phyloP scores from a whole-genome alignment of 53 echinoderm and acorn worm species.

The Hippasteria phrygiana region DNA sequence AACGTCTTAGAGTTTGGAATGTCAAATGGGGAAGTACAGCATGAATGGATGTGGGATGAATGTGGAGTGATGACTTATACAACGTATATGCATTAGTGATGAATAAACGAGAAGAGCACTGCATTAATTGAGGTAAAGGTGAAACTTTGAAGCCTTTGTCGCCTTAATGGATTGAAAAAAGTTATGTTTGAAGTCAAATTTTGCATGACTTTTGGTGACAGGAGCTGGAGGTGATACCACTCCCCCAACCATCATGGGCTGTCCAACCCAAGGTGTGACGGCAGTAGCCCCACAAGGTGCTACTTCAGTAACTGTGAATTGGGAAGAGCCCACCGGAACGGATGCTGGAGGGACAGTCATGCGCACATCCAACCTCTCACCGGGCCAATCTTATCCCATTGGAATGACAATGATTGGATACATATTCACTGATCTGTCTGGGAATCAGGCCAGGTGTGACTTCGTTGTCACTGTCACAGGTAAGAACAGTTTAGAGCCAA shows the following conservation, averaged over 20 bases:
- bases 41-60: no score
- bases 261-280: slow-evolving; percentile 17
- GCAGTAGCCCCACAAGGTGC: background rate
- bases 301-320: background rate
- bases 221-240: slow-evolving; percentile 26
- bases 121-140: no score
- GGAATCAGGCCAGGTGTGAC: slow-evolving; percentile 9
- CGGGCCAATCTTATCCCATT: slow-evolving; percentile 38
- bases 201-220: background rate
- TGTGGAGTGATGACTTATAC: no score
- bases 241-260: slow-evolving; percentile 37
- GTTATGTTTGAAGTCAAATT: background rate
- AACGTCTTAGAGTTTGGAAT: no score
- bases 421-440: slow-evolving; percentile 44
- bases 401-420: slow-evolving; percentile 34
- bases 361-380: background rate
- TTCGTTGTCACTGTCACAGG: slow-evolving; percentile 62
- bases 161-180: no score
- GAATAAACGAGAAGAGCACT: no score
- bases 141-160: no score
- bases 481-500: background rate
- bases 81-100: no score
- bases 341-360: slow-evolving; percentile 9
- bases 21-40: no score
- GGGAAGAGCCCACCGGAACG: slow-evolving; percentile 18